Percentiles rank a stretch among this genome's conserved stretches.
These are phyloP conservation scores for Colius striatus DNA, from an alignment of 2,113 vertebrate genomes.

Conservation along the genomic window DNA sequence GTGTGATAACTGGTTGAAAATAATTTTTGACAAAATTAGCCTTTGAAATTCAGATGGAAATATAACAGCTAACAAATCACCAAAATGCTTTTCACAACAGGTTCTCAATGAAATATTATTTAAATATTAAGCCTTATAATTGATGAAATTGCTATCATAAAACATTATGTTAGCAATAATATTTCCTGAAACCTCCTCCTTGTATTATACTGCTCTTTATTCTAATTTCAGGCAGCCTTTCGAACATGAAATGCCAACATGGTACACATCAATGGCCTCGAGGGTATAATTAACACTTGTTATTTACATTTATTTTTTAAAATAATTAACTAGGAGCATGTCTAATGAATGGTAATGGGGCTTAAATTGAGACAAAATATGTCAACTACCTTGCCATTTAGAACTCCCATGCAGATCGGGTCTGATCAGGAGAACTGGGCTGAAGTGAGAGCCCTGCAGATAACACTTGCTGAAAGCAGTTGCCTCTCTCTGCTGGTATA, in stretches of 20 bases:
- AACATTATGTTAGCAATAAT: background rate
- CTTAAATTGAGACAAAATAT: constrained; percentile 59
- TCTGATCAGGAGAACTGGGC: background rate
- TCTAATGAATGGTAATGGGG: constrained; percentile 64
- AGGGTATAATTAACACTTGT: constrained; percentile 65
- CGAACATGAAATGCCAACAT: constrained; percentile 7
- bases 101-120: background rate
- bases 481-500: background rate
- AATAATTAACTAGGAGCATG: constrained; percentile 62
- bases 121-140: constrained; percentile 31
- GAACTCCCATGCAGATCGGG: constrained; percentile 2
- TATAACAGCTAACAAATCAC: background rate
- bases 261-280: constrained; percentile 18
- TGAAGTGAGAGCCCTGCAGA: background rate
- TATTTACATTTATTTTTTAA: constrained; percentile 72
- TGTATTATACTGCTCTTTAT: constrained; percentile 26
- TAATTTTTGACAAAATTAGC: background rate
- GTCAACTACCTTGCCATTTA: constrained; percentile 55
- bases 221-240: constrained; percentile 44
- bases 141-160: constrained; percentile 32
- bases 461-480: background rate
- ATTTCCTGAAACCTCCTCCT: background rate
- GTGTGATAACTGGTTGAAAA: background rate
- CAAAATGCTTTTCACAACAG: background rate
- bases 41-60: background rate